Evolutionary conservation across 92 coral and sea anemone genomes (phyloP).

Genomic region (Virgularia gustaviana): DNA sequence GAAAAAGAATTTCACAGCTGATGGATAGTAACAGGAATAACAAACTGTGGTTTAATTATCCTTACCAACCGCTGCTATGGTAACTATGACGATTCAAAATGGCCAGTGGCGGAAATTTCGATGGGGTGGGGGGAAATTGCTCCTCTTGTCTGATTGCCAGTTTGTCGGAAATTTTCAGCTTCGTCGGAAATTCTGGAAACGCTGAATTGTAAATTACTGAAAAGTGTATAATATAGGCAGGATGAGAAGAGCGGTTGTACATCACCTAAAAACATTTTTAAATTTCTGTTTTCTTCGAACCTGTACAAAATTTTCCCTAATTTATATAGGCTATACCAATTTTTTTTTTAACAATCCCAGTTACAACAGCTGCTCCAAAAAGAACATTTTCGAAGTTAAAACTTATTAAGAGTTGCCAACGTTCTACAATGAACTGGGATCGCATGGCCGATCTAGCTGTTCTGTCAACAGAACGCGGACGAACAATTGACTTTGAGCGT

Average conservation of each 20-base stretch:
- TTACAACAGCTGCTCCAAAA: neutral
- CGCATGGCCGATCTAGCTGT: neutral
- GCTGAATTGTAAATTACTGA: too few relatives aligned
- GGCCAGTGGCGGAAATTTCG: too few relatives aligned
- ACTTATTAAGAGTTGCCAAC: neutral
- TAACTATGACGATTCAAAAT: too few relatives aligned
- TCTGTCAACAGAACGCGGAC: neutral
- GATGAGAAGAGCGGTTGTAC: neutral
- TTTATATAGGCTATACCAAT: neutral
- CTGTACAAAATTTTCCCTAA: slow-evolving; percentile 12
- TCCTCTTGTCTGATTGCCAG: too few relatives aligned
- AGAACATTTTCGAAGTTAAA: neutral
- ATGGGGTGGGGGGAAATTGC: too few relatives aligned
- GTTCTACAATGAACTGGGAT: neutral
- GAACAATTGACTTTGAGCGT: neutral
- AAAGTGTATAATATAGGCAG: neutral
- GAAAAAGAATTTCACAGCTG: too few relatives aligned
- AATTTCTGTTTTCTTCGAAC: neutral
- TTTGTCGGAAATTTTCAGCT: too few relatives aligned
- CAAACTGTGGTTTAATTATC: too few relatives aligned
- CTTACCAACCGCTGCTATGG: too few relatives aligned
- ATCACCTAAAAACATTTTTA: neutral
- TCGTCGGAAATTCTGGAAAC: too few relatives aligned
- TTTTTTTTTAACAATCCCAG: slow-evolving; percentile 10
- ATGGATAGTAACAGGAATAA: too few relatives aligned